These are phyloP conservation scores for Dunckerocampus dactyliophorus DNA, from an alignment of 2,113 vertebrate species.

Conservation along the genomic window DNA sequence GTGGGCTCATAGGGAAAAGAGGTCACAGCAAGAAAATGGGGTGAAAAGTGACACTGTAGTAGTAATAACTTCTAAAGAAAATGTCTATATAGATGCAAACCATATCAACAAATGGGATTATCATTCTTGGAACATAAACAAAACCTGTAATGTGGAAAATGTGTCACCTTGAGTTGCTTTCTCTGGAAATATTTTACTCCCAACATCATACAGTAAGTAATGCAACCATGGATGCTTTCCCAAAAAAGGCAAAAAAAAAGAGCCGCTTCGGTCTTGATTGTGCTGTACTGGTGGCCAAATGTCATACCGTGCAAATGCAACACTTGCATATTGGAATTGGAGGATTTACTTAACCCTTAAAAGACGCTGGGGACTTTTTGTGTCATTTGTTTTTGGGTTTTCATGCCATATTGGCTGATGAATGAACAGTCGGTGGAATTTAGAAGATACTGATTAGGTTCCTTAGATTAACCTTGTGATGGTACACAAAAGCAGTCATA, in stretches of 20 bases:
- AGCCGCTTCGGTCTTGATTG: neutral
- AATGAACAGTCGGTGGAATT: no score
- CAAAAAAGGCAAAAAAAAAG: neutral
- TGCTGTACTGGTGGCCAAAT: neutral
- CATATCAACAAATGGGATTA: neutral
- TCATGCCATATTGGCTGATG: no score
- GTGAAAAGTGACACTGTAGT: neutral
- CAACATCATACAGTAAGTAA: neutral
- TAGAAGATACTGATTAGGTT: no score
- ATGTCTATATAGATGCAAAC: neutral
- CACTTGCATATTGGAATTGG: neutral
- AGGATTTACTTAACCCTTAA: neutral
- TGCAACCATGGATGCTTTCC: neutral
- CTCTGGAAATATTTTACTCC: neutral
- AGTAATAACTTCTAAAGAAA: neutral
- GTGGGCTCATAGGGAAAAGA: conserved; percentile 34
- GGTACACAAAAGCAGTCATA: no score
- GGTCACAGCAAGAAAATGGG: conserved; percentile 21
- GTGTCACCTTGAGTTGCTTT: neutral
- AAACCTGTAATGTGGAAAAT: conserved; percentile 1
- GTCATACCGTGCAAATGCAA: neutral
- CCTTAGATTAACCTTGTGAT: no score
- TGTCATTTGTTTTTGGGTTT: no score
- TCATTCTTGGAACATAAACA: neutral
- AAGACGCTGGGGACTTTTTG: no score